Base-by-base conservation (phyloP, 2,113 vertebrate genomes). In the Anthoscopus minutus region DNA sequence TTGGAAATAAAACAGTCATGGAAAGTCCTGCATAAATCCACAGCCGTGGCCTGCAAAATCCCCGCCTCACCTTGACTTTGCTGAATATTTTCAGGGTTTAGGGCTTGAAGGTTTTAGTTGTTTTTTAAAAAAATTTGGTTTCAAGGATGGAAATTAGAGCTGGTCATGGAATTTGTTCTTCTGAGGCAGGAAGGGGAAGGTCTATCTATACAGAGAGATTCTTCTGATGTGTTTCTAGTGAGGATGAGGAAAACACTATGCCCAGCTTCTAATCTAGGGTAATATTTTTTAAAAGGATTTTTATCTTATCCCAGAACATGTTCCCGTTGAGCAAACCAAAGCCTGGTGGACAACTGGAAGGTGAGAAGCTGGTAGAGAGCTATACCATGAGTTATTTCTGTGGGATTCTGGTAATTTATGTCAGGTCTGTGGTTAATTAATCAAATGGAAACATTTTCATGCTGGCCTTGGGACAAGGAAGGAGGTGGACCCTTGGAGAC, bases 1-100 rank as follows among this genome's bases (percentile, higher is more conserved):
- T 96, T 96, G 95, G 93, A 94, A 96, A 92, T 94, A 93, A 80
- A 97, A 97, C 96, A 96, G 96, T 97, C 96, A 67, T 95, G 69
- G 71, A 53, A 90, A 96, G 66, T 90, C 93, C 93, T 96, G 96
- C 96, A 96, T 94, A 92, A 95, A 95, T 88, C 76, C 90, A 86
- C 95, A 97, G 93, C 83, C 78, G 5, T 64, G 64, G 28, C 94
- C 93, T 96, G 95, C 44, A 74, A 60, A 83, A 67, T 84, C 90
- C 87, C 92, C 4, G 15, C 92, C 88, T 88, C 48, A 10, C 48
- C 57, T 78, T 58, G 72, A 35, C 90, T 97, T 96, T 91, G 95
- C 86, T 45, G 93, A 94, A 92, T 94, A 45, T 88, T 88, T 78
- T 67, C 69, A 78, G 88, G 87, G 79, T 38, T 78, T 82, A 40